Conservation (phyloP, 2,113 vertebrate genomes). For the Pica pica region DNA sequence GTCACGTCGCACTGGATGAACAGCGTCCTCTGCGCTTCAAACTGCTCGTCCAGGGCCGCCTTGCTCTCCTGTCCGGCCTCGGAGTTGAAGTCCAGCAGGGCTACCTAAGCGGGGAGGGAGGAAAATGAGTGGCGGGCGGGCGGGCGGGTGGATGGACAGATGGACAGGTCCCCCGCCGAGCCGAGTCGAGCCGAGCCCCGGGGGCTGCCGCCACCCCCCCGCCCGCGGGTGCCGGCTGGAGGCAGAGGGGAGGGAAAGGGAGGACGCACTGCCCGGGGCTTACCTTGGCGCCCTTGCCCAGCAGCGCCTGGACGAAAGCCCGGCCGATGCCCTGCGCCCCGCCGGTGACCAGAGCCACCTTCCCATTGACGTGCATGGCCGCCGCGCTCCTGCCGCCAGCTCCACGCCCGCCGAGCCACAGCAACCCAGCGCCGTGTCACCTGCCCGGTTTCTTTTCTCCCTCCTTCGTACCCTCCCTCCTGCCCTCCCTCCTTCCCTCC, state of each 20-base stretch:
- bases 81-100: constrained; percentile 83
- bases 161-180: background rate
- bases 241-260: too few relatives aligned
- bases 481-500: background rate
- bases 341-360: constrained; percentile 93
- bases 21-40: constrained; percentile 78
- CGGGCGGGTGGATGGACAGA: background rate
- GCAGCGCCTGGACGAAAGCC: constrained; percentile 81
- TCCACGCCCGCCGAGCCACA: background rate
- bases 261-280: background rate
- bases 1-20: constrained; percentile 92
- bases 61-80: constrained; percentile 81
- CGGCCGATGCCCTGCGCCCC: constrained; percentile 94
- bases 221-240: background rate
- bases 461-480: background rate
- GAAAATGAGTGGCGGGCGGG: background rate
- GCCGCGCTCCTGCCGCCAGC: background rate
- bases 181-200: background rate
- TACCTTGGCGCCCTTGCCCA: constrained; percentile 86
- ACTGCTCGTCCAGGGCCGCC: constrained; percentile 77
- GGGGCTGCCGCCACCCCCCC: background rate
- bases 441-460: background rate
- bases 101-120: constrained; percentile 67
- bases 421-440: background rate
- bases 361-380: constrained; percentile 86